Percentiles rank a stretch among this genome's conserved stretches.
These are phyloP conservation scores for Glossophaga mutica DNA, from an alignment of 2,797 vertebrate species.

Conservation along the genomic window DNA sequence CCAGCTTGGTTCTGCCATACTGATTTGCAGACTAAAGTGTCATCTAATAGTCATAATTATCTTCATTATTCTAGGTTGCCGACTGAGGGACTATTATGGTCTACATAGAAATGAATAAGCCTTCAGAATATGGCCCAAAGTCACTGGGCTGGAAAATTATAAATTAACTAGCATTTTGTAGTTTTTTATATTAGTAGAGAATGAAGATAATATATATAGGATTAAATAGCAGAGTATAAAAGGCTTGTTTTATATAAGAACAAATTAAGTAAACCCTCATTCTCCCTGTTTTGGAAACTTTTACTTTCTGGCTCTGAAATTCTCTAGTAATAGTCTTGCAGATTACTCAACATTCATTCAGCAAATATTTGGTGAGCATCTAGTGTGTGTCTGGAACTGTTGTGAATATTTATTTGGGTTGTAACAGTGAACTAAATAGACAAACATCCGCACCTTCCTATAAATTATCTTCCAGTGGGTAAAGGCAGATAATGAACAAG, in stretches of 20 bases:
- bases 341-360: not conserved
- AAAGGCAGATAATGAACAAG: not conserved
- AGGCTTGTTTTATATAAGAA: not conserved
- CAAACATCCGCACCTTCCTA: not conserved
- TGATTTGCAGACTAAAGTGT: not conserved
- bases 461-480: not conserved
- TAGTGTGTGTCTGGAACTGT: not conserved
- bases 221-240: not conserved
- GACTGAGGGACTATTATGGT: not conserved
- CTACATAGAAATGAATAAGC: not conserved
- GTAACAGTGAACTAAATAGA: not conserved
- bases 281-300: not conserved
- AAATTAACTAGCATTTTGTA: not conserved
- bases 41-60: not conserved
- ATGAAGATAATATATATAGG: not conserved
- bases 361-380: not conserved
- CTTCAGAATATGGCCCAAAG: not conserved
- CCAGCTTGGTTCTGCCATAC: not conserved
- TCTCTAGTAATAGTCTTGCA: not conserved
- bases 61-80: not conserved
- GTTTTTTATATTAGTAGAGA: not conserved
- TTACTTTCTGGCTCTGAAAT: not conserved
- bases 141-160: slow-evolving; percentile 9
- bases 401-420: not conserved
- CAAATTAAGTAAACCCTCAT: not conserved